Base-by-base conservation (phyloP, 1,140 invertebrate species). In the Drosophila cardini region DNA sequence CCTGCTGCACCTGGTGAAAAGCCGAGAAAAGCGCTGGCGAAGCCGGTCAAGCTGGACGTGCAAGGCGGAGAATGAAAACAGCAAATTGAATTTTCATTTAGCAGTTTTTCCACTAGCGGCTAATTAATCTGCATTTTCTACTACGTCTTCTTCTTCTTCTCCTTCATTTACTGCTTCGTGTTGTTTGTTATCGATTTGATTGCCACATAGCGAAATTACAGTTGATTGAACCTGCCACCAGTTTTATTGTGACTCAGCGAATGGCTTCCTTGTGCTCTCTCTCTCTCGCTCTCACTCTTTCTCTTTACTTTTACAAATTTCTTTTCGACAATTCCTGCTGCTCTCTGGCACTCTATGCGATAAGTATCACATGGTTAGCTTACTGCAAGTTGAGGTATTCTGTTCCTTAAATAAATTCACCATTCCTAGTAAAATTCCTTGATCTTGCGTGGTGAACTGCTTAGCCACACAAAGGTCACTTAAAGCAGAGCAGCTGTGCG, bases 41-140 rank as follows among this genome's bases (percentile, higher is more conserved):
- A 72, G 62, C 70, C 70, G 70, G 70, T 72, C 63, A 53, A 68
- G 63, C 70, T 64, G 60, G 61, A 56, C 36, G n/a, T 15, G 34
- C 21, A 11, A 15, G 15, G 16, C 13, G 15, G 40, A 43, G 38
- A 52, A 16, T 32, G 50, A 26, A 58, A 72, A 72, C 62, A 67
- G 70, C 18, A 63, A 63, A 62, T 63, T 55, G 48, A 48, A 78
- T 64, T 75, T 57, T 65, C 72, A 76, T 61, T 74, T 63, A 48
- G 57, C 64, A 26, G n/a, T 60, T 45, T 26, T 26, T 5, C 32
- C 62, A 42, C 45, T 46, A 43, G 58, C 57, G 69, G 52, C 63
- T 82, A 85, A 85, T 85, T 85, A 82, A 85, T 85, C 86, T 76
- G 81, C 81, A 78, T 86, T 45, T 62, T 56, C 63, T 57, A 4